Percentiles rank a stretch among this genome's conserved stretches.
phyloP scores from a whole-genome alignment of 2,797 vertebrate genomes.

The Catharus ustulatus region DNA sequence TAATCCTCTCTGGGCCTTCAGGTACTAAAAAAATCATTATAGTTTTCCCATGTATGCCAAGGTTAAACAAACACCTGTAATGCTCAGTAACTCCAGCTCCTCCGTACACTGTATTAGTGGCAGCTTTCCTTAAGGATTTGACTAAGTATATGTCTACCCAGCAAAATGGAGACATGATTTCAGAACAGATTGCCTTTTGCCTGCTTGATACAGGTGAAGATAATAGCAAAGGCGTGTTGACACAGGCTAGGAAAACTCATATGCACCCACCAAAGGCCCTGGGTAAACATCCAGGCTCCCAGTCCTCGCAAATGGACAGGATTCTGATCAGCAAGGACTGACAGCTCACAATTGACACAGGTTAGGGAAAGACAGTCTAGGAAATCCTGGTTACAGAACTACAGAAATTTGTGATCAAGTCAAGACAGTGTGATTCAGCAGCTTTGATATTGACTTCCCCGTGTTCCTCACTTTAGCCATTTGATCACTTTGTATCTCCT shows the following conservation, averaged over 20 bases:
- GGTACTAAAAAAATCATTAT: slow-evolving; percentile 30
- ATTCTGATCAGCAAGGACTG: fast-evolving
- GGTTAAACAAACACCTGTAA: slow-evolving; percentile 50
- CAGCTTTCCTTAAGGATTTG: slow-evolving; percentile 56
- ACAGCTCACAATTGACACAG: background rate
- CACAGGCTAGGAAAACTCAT: background rate
- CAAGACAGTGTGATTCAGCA: background rate
- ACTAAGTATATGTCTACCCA: background rate
- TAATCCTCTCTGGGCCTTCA: slow-evolving; percentile 22
- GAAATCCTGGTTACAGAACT: background rate
- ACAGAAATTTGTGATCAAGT: background rate
- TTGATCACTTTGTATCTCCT: fast-evolving
- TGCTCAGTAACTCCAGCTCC: background rate
- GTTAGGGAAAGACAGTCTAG: background rate
- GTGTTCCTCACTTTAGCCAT: background rate
- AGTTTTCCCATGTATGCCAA: slow-evolving; percentile 40
- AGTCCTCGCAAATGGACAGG: background rate
- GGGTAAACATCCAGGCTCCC: background rate
- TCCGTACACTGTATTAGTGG: slow-evolving; percentile 12
- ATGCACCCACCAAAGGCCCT: background rate
- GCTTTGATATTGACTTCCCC: background rate
- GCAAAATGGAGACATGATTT: background rate
- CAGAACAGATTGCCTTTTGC: slow-evolving; percentile 2
- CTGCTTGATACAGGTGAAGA: background rate
- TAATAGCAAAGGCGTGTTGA: background rate